These are phyloP conservation scores for Diabrotica virgifera DNA, from an alignment of 1,140 invertebrate species.

Conservation along the genomic window DNA sequence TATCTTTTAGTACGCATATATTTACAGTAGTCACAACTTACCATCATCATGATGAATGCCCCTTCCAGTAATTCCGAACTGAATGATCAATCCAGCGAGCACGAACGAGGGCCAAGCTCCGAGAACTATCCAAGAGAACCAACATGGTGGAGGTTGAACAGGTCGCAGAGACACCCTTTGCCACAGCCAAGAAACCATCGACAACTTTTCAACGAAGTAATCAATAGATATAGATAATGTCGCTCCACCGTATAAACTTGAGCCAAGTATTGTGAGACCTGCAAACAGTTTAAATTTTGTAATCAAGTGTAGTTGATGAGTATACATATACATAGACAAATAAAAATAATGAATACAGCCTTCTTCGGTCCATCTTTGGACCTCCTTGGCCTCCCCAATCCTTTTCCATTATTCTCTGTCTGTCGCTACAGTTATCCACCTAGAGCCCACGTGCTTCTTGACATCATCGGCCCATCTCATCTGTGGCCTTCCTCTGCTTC, in stretches of 20 bases:
- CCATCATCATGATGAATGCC: constrained; percentile 66
- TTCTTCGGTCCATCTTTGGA: too few species aligned
- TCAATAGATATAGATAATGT: constrained; percentile 69
- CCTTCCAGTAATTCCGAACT: constrained; percentile 67
- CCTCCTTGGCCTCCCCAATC: too few species aligned
- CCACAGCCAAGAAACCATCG: constrained; percentile 69
- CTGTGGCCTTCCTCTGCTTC: too few species aligned
- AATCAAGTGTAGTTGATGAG: too few species aligned
- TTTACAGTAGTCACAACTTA: too few species aligned
- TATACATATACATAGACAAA: too few species aligned
- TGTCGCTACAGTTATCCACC: too few species aligned
- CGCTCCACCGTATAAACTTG: constrained; percentile 72
- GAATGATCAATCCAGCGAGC: constrained; percentile 64
- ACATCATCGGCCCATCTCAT: too few species aligned
- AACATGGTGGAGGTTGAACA: constrained; percentile 59
- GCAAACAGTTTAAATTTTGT: constrained; percentile 37
- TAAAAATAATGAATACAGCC: too few species aligned
- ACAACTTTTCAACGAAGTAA: constrained; percentile 72
- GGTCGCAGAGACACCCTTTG: constrained; percentile 53
- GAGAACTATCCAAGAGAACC: constrained; percentile 74
- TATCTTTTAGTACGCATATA: too few species aligned
- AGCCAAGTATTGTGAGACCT: constrained; percentile 73
- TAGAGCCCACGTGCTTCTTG: too few species aligned
- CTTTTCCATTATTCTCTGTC: too few species aligned
- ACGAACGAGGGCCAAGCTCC: constrained; percentile 71